Percentiles rank a stretch among this genome's conserved stretches.
These are phyloP conservation scores for Dendrocincla fuliginosa DNA, from an alignment of 2,797 vertebrate species.

Conservation along the genomic window DNA sequence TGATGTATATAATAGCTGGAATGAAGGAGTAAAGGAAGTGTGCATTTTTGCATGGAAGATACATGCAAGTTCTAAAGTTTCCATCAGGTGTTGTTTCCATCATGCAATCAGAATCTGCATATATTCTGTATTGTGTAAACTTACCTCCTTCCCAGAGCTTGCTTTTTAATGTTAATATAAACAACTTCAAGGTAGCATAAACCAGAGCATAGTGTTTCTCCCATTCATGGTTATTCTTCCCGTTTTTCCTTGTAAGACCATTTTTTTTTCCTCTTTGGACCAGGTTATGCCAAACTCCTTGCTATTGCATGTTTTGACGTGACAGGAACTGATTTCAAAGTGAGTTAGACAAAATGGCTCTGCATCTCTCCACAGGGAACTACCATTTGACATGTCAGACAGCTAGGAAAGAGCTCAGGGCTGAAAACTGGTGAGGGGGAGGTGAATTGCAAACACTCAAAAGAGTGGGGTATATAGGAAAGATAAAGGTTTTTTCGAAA, in stretches of 20 bases:
- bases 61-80: background rate
- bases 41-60: background rate
- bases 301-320: background rate
- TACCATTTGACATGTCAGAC: background rate
- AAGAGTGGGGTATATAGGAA: background rate
- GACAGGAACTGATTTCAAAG: constrained; percentile 3
- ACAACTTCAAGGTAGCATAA: background rate
- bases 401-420: background rate
- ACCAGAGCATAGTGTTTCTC: constrained; percentile 1
- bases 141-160: background rate
- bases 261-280: background rate
- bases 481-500: background rate
- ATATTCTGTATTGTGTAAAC: background rate
- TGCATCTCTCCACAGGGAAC: background rate
- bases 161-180: background rate
- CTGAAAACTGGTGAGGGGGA: background rate
- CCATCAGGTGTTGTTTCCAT: background rate
- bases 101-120: background rate
- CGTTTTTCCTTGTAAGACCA: background rate
- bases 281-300: background rate
- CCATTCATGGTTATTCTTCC: background rate
- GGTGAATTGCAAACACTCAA: background rate
- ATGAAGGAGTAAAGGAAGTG: background rate
- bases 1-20: background rate
- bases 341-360: background rate